A percentile compares a stretch with the other conserved stretches of the same genome.
Evolutionary conservation across 2,888 invertebrate species (phyloP).

Genomic region (Hemistola chrysoprasaria): DNA sequence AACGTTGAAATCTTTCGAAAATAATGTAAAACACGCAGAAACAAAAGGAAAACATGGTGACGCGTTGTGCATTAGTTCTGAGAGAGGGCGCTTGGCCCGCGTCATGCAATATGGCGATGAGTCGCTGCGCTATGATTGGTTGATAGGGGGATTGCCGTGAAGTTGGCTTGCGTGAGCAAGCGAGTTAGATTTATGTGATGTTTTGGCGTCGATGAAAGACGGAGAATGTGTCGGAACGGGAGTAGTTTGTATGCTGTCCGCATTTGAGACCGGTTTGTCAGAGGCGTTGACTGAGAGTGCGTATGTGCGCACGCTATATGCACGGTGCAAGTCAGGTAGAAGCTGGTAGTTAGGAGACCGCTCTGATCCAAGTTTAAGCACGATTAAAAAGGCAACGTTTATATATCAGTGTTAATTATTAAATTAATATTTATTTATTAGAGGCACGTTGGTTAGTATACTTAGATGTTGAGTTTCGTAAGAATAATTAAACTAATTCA

Average conservation of each 20-base stretch:
- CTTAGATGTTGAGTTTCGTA: too few relatives aligned
- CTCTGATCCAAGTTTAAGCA: too few relatives aligned
- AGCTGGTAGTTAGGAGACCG: too few relatives aligned
- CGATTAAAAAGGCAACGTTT: too few relatives aligned
- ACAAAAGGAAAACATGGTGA: constrained; percentile 60
- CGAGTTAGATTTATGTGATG: constrained; percentile 76
- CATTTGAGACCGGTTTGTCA: constrained; percentile 72
- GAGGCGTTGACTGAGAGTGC: constrained; percentile 73
- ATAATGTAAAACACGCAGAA: constrained; percentile 62
- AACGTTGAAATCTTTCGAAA: constrained; percentile 43
- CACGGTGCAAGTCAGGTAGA: constrained; percentile 63
- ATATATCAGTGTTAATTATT: too few relatives aligned
- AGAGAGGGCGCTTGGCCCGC: constrained; percentile 64
- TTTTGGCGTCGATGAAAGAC: constrained; percentile 76
- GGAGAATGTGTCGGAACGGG: constrained; percentile 70
- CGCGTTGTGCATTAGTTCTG: constrained; percentile 57
- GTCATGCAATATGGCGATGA: constrained; percentile 78
- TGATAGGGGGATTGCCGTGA: constrained; percentile 53
- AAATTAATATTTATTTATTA: too few relatives aligned
- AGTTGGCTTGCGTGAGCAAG: constrained; percentile 69
- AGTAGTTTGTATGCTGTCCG: constrained; percentile 74
- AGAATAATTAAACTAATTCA: constrained; percentile 44
- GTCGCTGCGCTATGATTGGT: constrained; percentile 59
- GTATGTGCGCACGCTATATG: constrained; percentile 72
- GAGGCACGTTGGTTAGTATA: too few relatives aligned